Conservation (phyloP, 2,797 vertebrate species). For the Channallabes apus region DNA sequence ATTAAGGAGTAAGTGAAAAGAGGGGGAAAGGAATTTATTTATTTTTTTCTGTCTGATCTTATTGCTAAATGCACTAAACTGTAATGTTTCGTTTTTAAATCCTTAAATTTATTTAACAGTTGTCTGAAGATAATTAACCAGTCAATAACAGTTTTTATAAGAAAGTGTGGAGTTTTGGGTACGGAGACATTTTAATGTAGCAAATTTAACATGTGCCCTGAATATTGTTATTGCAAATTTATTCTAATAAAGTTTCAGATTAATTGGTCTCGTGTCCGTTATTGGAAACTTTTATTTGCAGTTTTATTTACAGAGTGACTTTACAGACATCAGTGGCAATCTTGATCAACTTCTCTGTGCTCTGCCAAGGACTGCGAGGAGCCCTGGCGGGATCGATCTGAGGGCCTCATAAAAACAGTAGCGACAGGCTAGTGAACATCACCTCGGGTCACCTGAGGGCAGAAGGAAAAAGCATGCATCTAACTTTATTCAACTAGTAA, state of each 20-base stretch:
- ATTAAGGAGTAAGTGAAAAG: neutral
- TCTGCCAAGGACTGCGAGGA: too few relatives aligned
- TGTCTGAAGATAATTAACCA: neutral
- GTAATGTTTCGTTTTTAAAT: neutral
- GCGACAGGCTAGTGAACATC: too few relatives aligned
- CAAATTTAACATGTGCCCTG: neutral
- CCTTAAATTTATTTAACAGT: neutral
- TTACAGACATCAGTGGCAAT: neutral
- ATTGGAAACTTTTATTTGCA: neutral
- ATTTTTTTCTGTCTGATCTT: neutral
- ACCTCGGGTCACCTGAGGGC: too few relatives aligned
- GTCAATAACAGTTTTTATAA: neutral
- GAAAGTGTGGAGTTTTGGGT: neutral
- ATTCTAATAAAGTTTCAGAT: neutral
- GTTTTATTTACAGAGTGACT: neutral
- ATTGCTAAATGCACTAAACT: conserved; percentile 13
- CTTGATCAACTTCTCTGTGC: too few relatives aligned
- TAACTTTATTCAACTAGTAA: too few relatives aligned
- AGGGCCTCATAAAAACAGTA: too few relatives aligned
- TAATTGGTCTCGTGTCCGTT: neutral
- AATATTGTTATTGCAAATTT: neutral
- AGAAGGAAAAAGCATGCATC: too few relatives aligned
- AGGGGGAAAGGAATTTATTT: neutral
- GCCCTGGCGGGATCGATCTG: too few relatives aligned
- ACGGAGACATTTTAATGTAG: neutral